Base-by-base conservation (phyloP, 2,113 vertebrate genomes). In the Eretmochelys imbricata region DNA sequence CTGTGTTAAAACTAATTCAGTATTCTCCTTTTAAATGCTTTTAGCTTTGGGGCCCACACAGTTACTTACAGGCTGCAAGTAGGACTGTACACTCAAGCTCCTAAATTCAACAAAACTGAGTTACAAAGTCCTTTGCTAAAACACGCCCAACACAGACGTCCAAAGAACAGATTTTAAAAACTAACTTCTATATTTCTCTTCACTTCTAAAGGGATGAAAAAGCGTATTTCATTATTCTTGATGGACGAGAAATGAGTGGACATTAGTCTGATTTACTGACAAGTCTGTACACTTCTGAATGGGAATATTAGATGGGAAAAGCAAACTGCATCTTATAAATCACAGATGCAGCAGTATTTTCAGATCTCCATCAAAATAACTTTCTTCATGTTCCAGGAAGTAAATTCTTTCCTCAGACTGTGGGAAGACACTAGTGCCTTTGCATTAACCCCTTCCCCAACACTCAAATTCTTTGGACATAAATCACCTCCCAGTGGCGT, bases 311-410 rank as follows among this genome's bases (percentile, higher is more conserved):
- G 59, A 35, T 0, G 0, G 54, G 49, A 84, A 50, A 88, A 69
- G 54, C 49, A 49, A 80, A 75, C 22, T 3, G 69, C 69, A 87
- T 53, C 38, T 65, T 81, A 51, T 51, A 72, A 79, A 62, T 54
- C 75, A 72, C 72, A 57, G 69, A 72, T 1, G 0, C 31, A 72
- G 57, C 51, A 38, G 46, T 10, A 75, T 10, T 29, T 84, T 51
- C 1, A 0, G 3, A 1, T 12, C n/a, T n/a, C 5, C 82, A 29
- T 4, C 0, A 10, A 27, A 69, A 57, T 0, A 0, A 62, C 22
- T 46, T 46, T 29, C 69, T 31, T 19, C 80, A 7, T 14, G 22
- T 46, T 46, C 12, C 42, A 76, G 24, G 42, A 46, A 76, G 24
- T 42, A 46, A 27, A 76, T 42, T 46, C 42, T 76, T 42, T 76